Evolutionary conservation across 2,888 invertebrate species (phyloP), one percentile per base, ranked within the genome.

Genomic region (Rosalia funebris): DNA sequence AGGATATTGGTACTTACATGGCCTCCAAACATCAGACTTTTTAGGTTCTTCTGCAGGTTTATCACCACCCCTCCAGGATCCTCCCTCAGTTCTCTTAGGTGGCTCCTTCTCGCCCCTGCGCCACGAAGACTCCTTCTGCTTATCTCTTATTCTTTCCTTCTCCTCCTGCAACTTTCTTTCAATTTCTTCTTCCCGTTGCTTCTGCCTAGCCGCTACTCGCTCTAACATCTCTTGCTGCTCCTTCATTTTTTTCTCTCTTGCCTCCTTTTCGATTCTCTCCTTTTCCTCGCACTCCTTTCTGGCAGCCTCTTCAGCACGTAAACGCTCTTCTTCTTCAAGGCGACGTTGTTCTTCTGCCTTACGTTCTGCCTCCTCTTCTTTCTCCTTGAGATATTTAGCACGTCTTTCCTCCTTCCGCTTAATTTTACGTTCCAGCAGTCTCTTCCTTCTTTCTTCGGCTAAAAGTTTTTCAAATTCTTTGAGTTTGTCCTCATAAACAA

Each of bases 111-210:
- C 64, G 12, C 60, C 60, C 31, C 64, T 63, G 48, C 72, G 63
- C 72, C 71, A 74, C 10, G 62, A 55, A 36, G 58, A 36, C n/a
- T 70, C 71, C 41, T 65, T 65, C 15, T 37, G 41, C 19, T 55
- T 62, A 7, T 66, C 62, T 17, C 44, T 50, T 4, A n/a, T 16
- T 14, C 34, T 57, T 36, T 68, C 69, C 36, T 48, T 58, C 10
- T 72, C 70, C 46, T 69, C 67, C 15, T 48, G 42, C 54, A 66
- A 20, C 52, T 68, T 70, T 25, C 60, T 57, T 46, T 70, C 75
- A 32, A 90, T 85, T 67, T 91, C 91, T 4, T 90, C 91, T 61
- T 92, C 91, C 70, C 88, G 88, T 11, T 87, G 88, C 36, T 88
- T 84, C 1, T 85, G 86, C 68, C 87, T 88, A 11, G 89, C 89